A percentile compares a stretch with the other conserved stretches of the same genome.
phyloP scores from a whole-genome alignment of 53 echinoderm and acorn worm species.

The Echinometra lucunter region DNA sequence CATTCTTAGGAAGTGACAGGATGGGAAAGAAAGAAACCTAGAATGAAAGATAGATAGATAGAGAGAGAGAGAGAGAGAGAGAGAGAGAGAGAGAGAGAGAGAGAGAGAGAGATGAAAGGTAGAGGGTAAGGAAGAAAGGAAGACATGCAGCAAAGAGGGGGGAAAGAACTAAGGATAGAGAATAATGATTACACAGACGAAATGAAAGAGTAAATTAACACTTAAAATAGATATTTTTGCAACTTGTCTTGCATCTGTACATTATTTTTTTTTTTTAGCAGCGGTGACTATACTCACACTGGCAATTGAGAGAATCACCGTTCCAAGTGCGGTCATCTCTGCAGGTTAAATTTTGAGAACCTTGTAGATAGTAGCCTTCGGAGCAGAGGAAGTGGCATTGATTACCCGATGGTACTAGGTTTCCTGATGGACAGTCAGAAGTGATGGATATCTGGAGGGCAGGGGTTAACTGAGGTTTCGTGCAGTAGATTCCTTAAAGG shows the following conservation, averaged over 20 bases:
- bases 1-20: too few relatives aligned
- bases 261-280: not conserved
- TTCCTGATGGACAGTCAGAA: not conserved
- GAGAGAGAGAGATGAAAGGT: too few relatives aligned
- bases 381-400: conserved; percentile 67
- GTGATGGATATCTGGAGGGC: not conserved
- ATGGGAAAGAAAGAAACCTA: too few relatives aligned
- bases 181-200: not conserved
- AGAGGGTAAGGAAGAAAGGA: too few relatives aligned
- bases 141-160: too few relatives aligned
- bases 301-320: not conserved
- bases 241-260: not conserved
- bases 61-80: too few relatives aligned
- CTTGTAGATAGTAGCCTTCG: conserved; percentile 57
- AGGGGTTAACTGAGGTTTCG: not conserved
- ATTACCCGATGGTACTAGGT: conserved; percentile 49
- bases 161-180: not conserved
- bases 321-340: conserved; percentile 8
- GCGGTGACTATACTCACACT: not conserved
- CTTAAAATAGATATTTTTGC: not conserved
- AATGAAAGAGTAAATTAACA: not conserved
- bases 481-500: conserved; percentile 17
- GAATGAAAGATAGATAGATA: too few relatives aligned
- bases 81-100: too few relatives aligned
- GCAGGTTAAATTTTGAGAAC: not conserved